phyloP scores from a whole-genome alignment of 64 coral and sea anemone genomes.

The Montipora cactus region DNA sequence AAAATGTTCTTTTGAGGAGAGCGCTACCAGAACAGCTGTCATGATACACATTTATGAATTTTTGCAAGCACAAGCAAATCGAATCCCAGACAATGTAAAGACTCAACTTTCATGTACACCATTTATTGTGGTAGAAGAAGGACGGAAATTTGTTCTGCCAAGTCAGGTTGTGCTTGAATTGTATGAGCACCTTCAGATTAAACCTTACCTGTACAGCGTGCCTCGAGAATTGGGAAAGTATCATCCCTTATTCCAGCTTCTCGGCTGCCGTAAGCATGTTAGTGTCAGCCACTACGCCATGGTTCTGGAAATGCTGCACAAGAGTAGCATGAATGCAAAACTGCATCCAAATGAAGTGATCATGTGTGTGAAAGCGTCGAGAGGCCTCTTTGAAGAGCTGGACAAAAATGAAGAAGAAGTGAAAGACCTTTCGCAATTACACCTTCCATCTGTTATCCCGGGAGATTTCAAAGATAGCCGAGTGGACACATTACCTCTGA shows the following conservation, averaged over 20 bases:
- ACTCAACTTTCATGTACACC: neutral
- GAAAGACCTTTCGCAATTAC: neutral
- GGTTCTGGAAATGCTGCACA: slow-evolving; percentile 45
- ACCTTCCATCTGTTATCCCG: slow-evolving; percentile 35
- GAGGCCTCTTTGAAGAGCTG: slow-evolving; percentile 69
- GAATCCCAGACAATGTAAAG: neutral
- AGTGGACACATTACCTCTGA: neutral
- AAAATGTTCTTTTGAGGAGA: neutral
- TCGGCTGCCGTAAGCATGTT: slow-evolving; percentile 35
- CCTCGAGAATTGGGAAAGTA: slow-evolving; percentile 54
- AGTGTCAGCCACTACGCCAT: slow-evolving; percentile 48
- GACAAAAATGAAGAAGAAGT: neutral
- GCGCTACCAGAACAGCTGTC: neutral
- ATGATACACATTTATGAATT: slow-evolving; percentile 48
- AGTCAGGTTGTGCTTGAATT: slow-evolving; percentile 43
- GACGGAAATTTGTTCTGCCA: slow-evolving; percentile 36
- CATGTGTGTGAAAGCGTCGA: slow-evolving; percentile 28
- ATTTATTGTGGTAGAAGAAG: slow-evolving; percentile 35
- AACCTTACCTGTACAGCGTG: slow-evolving; percentile 58
- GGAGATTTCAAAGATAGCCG: neutral
- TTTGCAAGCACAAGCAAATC: slow-evolving; percentile 24
- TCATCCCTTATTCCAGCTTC: slow-evolving; percentile 23
- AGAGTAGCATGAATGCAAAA: neutral
- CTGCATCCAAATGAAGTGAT: slow-evolving; percentile 23
- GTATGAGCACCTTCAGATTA: slow-evolving; percentile 38